A percentile compares a stretch with the other conserved stretches of the same genome.
phyloP scores from a whole-genome alignment of 2,888 invertebrate genomes.

The Synergus umbraculus region DNA sequence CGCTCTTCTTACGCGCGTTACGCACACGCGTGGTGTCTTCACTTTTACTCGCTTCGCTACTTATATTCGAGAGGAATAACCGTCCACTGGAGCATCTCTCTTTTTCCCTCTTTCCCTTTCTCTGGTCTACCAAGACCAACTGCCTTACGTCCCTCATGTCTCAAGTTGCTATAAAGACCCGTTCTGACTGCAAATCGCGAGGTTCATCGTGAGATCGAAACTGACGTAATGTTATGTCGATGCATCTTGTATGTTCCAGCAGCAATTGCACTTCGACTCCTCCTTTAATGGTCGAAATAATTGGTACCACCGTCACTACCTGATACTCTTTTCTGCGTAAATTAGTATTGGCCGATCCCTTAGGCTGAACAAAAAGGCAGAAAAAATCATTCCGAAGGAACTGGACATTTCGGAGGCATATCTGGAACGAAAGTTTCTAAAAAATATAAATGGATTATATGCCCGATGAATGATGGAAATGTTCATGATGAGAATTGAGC shows the following conservation, averaged over 20 bases:
- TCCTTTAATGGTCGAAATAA: constrained; percentile 51
- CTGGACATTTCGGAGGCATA: constrained; percentile 27
- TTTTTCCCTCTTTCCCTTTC: constrained; percentile 48
- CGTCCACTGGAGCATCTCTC: constrained; percentile 44
- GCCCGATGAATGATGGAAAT: not conserved
- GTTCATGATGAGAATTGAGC: not conserved
- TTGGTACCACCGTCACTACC: constrained; percentile 30
- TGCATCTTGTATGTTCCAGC: not conserved
- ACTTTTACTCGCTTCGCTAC: constrained; percentile 49
- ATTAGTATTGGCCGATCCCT: constrained; percentile 14
- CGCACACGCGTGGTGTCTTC: constrained; percentile 53
- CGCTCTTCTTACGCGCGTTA: constrained; percentile 50
- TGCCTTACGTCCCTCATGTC: not conserved
- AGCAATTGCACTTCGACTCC: constrained; percentile 25
- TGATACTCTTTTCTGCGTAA: constrained; percentile 15
- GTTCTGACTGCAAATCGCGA: constrained; percentile 25
- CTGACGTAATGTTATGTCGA: constrained; percentile 28
- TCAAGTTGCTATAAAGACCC: not conserved
- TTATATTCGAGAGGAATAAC: constrained; percentile 30
- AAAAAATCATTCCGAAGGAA: not conserved
- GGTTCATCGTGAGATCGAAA: constrained; percentile 20
- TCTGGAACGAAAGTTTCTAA: constrained; percentile 24
- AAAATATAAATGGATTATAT: not conserved
- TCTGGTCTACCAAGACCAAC: constrained; percentile 6
- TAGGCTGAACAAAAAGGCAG: not conserved